phyloP scores from a whole-genome alignment of 2,113 vertebrate species.

The Osmerus eperlanus region DNA sequence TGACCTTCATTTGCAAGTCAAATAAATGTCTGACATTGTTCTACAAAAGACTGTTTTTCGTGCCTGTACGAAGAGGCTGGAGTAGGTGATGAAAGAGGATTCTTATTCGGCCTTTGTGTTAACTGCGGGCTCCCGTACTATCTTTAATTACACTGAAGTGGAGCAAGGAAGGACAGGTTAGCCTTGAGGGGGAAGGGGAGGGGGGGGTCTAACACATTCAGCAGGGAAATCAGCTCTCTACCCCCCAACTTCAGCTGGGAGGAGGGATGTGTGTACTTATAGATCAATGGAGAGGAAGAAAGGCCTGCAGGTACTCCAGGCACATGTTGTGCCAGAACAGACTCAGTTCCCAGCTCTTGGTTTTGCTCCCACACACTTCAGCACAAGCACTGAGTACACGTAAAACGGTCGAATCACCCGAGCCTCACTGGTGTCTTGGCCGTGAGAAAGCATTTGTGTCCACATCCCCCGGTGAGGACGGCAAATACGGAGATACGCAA shows the following conservation, averaged over 20 bases:
- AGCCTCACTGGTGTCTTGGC: background rate
- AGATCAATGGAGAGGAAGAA: constrained; percentile 63
- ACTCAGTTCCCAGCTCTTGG: background rate
- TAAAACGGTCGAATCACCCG: too few species aligned
- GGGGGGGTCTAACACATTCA: constrained; percentile 53
- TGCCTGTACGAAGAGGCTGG: constrained; percentile 41
- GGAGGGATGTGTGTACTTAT: constrained; percentile 57
- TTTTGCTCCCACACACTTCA: background rate
- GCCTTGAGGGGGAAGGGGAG: constrained; percentile 55
- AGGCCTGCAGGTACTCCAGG: constrained; percentile 44
- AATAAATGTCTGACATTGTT: background rate
- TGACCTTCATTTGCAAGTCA: too few species aligned
- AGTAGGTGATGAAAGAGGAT: constrained; percentile 50
- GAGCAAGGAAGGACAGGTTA: constrained; percentile 61
- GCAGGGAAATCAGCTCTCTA: constrained; percentile 65
- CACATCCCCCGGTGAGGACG: background rate
- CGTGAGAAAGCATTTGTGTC: background rate
- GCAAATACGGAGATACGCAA: constrained; percentile 37
- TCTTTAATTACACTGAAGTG: constrained; percentile 68
- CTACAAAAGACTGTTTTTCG: background rate
- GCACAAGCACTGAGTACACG: too few species aligned
- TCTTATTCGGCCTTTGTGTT: constrained; percentile 61
- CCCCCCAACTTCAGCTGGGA: constrained; percentile 53
- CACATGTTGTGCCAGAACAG: constrained; percentile 31
- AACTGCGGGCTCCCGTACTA: constrained; percentile 60